Evolutionary conservation across 2,888 invertebrate genomes (phyloP).

Genomic region (Pseudoips prasinana): DNA sequence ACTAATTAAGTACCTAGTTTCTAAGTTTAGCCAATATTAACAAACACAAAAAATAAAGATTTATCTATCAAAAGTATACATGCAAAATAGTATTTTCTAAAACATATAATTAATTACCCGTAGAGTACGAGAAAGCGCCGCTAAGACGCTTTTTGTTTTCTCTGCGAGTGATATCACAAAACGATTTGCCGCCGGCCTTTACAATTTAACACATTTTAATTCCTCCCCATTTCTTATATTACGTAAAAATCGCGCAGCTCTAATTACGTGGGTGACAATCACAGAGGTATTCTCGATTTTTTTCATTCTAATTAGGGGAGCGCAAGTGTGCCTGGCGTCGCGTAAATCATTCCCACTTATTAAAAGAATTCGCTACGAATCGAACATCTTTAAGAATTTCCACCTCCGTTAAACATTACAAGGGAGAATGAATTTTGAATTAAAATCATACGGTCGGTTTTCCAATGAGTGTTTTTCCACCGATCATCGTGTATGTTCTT

Average conservation of each 20-base stretch:
- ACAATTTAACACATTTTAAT: too few species aligned
- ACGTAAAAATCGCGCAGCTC: constrained; percentile 2
- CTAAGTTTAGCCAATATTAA: too few species aligned
- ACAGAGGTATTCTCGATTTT: constrained; percentile 50
- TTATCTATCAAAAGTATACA: too few species aligned
- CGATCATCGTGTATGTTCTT: constrained; percentile 36
- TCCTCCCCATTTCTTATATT: too few species aligned
- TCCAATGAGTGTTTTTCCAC: constrained; percentile 2
- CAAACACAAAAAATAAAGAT: too few species aligned
- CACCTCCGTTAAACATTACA: constrained; percentile 35
- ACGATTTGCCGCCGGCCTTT: too few species aligned
- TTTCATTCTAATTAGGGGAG: constrained; percentile 69
- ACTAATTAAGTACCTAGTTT: too few species aligned
- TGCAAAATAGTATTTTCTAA: too few species aligned
- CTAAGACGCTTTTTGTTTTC: too few species aligned
- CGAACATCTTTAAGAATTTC: constrained; percentile 66
- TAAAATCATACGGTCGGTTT: constrained; percentile 8
- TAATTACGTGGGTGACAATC: constrained; percentile 35
- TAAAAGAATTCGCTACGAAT: constrained; percentile 74
- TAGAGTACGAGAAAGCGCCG: too few species aligned
- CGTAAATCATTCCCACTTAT: constrained; percentile 78
- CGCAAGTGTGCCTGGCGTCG: constrained; percentile 67
- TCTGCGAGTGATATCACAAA: too few species aligned
- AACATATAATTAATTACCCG: too few species aligned
- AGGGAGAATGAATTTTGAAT: constrained; percentile 17